phyloP scores from a whole-genome alignment of 2,113 vertebrate genomes.

The Elanoides forficatus region DNA sequence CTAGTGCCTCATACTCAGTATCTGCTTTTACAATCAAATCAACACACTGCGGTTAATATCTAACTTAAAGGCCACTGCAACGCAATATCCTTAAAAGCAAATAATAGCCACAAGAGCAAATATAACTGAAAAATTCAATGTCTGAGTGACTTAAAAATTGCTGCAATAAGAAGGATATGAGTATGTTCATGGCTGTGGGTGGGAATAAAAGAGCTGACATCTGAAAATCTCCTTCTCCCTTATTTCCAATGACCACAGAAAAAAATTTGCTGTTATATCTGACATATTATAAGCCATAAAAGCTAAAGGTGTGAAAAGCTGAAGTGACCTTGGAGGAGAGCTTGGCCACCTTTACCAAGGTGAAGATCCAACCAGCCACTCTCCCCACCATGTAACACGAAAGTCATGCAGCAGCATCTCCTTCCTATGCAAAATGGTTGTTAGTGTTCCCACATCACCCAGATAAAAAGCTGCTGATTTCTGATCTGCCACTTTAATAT shows the following conservation, averaged over 20 bases:
- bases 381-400: neutral
- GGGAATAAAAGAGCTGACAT: neutral
- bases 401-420: neutral
- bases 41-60: neutral
- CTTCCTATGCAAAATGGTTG: rapidly evolving
- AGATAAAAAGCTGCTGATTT: neutral
- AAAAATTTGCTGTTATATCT: neutral
- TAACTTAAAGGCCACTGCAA: neutral
- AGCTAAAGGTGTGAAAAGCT: neutral
- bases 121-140: neutral
- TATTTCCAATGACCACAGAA: neutral
- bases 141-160: neutral
- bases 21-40: neutral
- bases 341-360: neutral
- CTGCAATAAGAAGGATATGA: neutral
- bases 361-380: neutral
- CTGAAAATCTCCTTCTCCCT: neutral
- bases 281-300: neutral
- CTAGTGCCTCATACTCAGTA: neutral
- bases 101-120: neutral
- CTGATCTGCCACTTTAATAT: neutral
- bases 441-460: neutral
- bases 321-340: neutral
- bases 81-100: neutral
- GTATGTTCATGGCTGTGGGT: neutral